Percentiles rank a stretch among this genome's conserved stretches.
These are phyloP conservation scores for Sebastes minor DNA, from an alignment of 2,797 vertebrate genomes.

Conservation along the genomic window DNA sequence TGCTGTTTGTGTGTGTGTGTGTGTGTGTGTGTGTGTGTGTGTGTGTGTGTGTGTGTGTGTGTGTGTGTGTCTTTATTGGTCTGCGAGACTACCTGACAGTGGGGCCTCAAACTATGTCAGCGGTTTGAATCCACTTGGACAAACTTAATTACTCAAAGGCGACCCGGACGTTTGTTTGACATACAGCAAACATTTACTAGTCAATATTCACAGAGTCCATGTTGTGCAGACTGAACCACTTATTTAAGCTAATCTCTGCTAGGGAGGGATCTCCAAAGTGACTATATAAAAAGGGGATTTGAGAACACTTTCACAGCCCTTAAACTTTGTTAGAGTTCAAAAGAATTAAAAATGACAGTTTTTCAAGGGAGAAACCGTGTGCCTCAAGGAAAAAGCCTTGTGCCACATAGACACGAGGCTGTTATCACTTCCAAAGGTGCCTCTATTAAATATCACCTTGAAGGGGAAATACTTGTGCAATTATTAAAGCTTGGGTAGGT, in stretches of 20 bases:
- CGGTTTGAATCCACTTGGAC: slow-evolving; percentile 3
- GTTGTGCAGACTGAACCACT: neutral
- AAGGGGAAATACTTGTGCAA: neutral
- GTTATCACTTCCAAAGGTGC: slow-evolving; percentile 1
- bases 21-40: neutral
- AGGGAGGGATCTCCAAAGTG: neutral
- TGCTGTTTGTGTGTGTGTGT: neutral
- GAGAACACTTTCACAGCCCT: neutral
- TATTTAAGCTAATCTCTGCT: neutral
- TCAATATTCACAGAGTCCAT: neutral
- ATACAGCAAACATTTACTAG: neutral
- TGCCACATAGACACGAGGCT: neutral
- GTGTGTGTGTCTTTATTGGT: neutral
- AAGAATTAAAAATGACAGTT: neutral
- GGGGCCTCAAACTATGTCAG: neutral
- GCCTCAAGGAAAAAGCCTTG: neutral
- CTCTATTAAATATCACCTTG: neutral
- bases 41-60: neutral
- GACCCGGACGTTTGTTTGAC: neutral
- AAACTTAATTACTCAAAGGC: slow-evolving; percentile 21
- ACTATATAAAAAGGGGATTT: neutral
- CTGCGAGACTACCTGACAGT: neutral
- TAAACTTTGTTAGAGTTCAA: neutral
- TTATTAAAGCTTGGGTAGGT: neutral
- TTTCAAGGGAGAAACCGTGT: neutral